Percentiles rank a stretch among this genome's conserved stretches.
phyloP scores from a whole-genome alignment of 2,113 vertebrate species.

The Poeciliopsis prolifica region DNA sequence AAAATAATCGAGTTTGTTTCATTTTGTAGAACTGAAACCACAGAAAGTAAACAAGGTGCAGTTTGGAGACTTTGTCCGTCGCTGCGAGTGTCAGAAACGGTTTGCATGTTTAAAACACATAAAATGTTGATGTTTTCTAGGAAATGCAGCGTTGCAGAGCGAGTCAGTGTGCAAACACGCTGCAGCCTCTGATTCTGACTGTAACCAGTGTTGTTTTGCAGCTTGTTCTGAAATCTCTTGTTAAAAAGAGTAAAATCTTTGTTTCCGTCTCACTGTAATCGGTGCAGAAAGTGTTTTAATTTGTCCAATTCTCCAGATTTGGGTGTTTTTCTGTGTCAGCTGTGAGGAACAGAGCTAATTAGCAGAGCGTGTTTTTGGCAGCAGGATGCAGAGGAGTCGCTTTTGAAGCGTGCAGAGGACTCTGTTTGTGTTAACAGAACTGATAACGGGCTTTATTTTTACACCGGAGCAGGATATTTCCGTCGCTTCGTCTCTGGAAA shows the following conservation, averaged over 20 bases:
- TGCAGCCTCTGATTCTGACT: neutral
- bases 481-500: neutral
- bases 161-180: constrained; percentile 23
- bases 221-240: neutral
- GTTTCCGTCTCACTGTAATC: neutral
- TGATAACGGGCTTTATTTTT: constrained; percentile 8
- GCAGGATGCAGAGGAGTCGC: neutral
- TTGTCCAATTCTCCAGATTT: neutral
- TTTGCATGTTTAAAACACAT: constrained; percentile 5
- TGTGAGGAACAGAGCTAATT: neutral
- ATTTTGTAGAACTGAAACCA: constrained; percentile 25
- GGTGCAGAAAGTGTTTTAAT: neutral
- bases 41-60: constrained; percentile 18
- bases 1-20: constrained; percentile 5
- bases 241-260: neutral
- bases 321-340: neutral
- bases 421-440: neutral
- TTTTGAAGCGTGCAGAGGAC: neutral
- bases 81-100: constrained; percentile 12
- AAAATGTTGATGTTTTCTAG: neutral
- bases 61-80: constrained; percentile 25
- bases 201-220: constrained; percentile 13
- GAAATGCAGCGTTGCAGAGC: constrained; percentile 11
- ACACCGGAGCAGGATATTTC: neutral
- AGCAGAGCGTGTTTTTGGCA: neutral